Base-by-base conservation (phyloP, 2,888 invertebrate species). In the Harpagoxenus sublaevis region DNA sequence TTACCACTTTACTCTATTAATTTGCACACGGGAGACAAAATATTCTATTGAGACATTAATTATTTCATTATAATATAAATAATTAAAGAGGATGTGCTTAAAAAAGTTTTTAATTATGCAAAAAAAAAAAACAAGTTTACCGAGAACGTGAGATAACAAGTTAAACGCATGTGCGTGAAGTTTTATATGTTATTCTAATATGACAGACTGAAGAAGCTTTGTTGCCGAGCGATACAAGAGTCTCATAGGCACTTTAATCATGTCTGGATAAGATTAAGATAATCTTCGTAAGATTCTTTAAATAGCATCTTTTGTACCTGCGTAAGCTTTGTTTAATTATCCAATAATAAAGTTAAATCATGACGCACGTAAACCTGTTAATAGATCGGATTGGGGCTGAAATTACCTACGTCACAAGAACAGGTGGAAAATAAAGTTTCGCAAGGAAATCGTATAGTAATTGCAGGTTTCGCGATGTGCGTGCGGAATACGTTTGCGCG, bases 361-460 rank as follows among this genome's bases (percentile, higher is more conserved):
- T 78, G 55, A 78, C 28, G 65, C 55, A 42, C 65, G 18, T 62
- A 28, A 65, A 55, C 42, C 15, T 78, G 15, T 15, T 1, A 55
- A 8, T n/a, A 1, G 45, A 6, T 60, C 1, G 35, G 28, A 51
- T 28, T 12, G 31, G 31, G 23, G 1, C n/a, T 57, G 31, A 45
- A 45, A 9, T 35, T 35, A 35, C 35, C 28, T 62, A 45, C 83
- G 70, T 84, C 68, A 79, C 28, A 10, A 62, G 42, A 68, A 45
- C 42, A 9, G 51, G 42, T 66, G 4, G 18, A 51, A 62, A n/a
- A 65, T 51, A 55, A 60, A 35, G 18, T 84, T 79, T 79, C 23
- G 62, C 81, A 79, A 82, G 48, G n/a, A 39, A 84, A 82, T 66
- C 23, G 0, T 15, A 78, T 65, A 9, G 15, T 45, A 82, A 81